A percentile compares a stretch with the other conserved stretches of the same genome.
phyloP scores from a whole-genome alignment of 2,888 invertebrate genomes.

The Zele albiditarsus region DNA sequence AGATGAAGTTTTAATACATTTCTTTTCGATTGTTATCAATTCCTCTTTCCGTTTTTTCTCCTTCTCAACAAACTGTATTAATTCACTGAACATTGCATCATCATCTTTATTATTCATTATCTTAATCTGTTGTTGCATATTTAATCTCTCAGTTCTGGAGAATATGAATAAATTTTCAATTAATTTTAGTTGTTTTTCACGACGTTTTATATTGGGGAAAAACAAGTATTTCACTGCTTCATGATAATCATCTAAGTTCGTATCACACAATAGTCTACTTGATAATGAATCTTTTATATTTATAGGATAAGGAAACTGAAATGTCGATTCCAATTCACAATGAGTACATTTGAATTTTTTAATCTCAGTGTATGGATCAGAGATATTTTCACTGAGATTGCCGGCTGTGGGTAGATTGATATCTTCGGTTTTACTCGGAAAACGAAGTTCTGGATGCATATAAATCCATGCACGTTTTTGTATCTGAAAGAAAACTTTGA shows the following conservation, averaged over 20 bases:
- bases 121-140: slow-evolving; percentile 34
- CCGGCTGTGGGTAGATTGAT: slow-evolving; percentile 53
- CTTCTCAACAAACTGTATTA: neutral
- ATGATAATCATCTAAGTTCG: slow-evolving; percentile 57
- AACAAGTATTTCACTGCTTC: slow-evolving; percentile 57
- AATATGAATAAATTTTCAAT: neutral
- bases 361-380: slow-evolving; percentile 61
- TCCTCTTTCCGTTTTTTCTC: neutral
- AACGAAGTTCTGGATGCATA: slow-evolving; percentile 63
- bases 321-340: slow-evolving; percentile 45
- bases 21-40: neutral
- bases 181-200: slow-evolving; percentile 43
- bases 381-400: slow-evolving; percentile 51
- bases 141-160: neutral
- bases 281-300: slow-evolving; percentile 55
- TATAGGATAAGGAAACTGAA: slow-evolving; percentile 62
- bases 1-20: neutral
- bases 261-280: slow-evolving; percentile 58
- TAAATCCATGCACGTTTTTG: slow-evolving; percentile 64
- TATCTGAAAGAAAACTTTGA: slow-evolving; percentile 56
- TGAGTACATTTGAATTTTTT: slow-evolving; percentile 61
- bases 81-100: neutral
- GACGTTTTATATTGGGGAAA: slow-evolving; percentile 38
- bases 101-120: neutral
- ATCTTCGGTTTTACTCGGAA: slow-evolving; percentile 60